Conservation (phyloP, 2,888 invertebrate genomes). For the Andricus quercusramuli region DNA sequence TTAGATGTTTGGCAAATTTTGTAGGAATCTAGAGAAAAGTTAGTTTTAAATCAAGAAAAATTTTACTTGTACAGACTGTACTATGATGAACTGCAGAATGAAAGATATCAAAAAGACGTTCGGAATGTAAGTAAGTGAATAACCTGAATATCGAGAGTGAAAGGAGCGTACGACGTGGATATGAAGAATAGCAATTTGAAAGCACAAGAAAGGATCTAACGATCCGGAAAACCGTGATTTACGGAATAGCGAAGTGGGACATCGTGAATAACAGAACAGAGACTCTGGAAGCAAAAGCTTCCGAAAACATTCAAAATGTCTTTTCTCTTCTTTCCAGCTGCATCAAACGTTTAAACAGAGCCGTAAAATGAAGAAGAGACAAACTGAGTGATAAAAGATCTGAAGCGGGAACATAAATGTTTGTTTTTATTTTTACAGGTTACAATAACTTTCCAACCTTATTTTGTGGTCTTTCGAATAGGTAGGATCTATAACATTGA, state of each 20-base stretch:
- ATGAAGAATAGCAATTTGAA: slow-evolving; percentile 38
- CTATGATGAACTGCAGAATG: not conserved
- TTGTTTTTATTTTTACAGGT: not conserved
- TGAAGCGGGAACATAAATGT: not conserved
- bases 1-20: no score
- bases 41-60: not conserved
- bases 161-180: slow-evolving; percentile 23
- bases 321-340: slow-evolving; percentile 14
- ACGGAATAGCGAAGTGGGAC: slow-evolving; percentile 40
- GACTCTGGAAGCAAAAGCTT: slow-evolving; percentile 35
- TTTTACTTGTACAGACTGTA: not conserved
- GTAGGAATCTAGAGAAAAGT: no score
- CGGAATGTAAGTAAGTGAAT: slow-evolving; percentile 3
- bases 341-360: slow-evolving; percentile 2
- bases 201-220: slow-evolving; percentile 36
- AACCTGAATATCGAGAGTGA: slow-evolving; percentile 22
- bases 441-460: not conserved
- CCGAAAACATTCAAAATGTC: slow-evolving; percentile 41
- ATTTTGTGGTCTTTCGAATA: not conserved
- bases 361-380: not conserved
- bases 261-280: slow-evolving; percentile 28
- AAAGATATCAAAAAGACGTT: not conserved
- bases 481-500: no score
- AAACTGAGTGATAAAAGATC: slow-evolving; percentile 14
- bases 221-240: slow-evolving; percentile 39